phyloP scores from a whole-genome alignment of 2,113 vertebrate genomes.

The Dromas ardeola region DNA sequence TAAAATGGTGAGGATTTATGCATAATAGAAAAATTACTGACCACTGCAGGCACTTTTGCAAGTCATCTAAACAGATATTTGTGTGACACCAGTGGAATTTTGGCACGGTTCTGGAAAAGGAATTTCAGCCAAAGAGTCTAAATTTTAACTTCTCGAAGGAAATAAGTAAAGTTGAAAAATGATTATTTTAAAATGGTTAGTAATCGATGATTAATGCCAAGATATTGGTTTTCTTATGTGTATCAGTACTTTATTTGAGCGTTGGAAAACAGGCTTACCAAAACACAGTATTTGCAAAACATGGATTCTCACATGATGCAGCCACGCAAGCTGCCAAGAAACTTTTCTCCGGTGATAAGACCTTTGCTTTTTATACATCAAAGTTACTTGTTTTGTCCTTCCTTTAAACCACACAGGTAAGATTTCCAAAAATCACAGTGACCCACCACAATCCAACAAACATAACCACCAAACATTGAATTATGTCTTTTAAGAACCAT shows the following conservation, averaged over 20 bases:
- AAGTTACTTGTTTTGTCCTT: not conserved
- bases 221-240: not conserved
- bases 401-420: not conserved
- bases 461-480: not conserved
- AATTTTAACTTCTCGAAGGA: not conserved
- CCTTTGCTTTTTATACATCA: not conserved
- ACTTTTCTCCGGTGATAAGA: not conserved
- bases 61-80: not conserved
- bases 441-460: not conserved
- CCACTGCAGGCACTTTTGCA: not conserved
- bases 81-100: not conserved
- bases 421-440: not conserved
- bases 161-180: not conserved
- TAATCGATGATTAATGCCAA: not conserved
- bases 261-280: not conserved
- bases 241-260: not conserved
- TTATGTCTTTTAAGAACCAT: not conserved
- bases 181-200: not conserved
- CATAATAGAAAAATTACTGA: not conserved
- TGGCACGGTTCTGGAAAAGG: not conserved
- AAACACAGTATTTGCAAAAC: not conserved
- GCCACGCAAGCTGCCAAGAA: not conserved
- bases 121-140: not conserved
- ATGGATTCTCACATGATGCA: not conserved
- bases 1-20: not conserved